Percentiles rank a stretch among this genome's conserved stretches.
phyloP scores from a whole-genome alignment of 2,797 vertebrate genomes.

The Margarornis squamiger region DNA sequence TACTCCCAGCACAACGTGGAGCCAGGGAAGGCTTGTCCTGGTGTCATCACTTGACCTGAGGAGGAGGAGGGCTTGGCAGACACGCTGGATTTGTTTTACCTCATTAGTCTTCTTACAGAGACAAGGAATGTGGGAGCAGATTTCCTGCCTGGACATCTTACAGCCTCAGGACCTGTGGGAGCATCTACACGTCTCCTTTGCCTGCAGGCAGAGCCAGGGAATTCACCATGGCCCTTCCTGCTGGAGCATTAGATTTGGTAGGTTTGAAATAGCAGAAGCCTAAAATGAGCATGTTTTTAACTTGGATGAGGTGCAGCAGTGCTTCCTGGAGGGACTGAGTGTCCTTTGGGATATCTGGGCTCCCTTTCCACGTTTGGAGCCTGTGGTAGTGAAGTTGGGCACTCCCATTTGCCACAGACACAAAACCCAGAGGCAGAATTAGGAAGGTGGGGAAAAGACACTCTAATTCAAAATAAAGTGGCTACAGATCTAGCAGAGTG shows the following conservation, averaged over 20 bases:
- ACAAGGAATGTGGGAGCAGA: background rate
- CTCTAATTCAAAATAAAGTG: background rate
- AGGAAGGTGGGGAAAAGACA: background rate
- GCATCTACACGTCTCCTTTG: background rate
- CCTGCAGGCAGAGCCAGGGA: background rate
- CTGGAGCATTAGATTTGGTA: background rate
- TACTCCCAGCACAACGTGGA: background rate
- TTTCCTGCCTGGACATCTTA: background rate
- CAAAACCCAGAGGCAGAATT: background rate
- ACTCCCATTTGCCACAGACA: background rate
- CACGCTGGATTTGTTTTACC: background rate
- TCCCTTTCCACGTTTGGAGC: rapidly evolving
- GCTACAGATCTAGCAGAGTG: background rate
- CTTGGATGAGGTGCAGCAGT: background rate
- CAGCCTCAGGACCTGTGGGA: background rate
- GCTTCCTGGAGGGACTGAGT: background rate
- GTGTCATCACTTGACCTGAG: background rate
- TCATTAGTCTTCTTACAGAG: background rate
- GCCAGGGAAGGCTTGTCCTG: rapidly evolving
- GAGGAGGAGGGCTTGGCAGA: background rate
- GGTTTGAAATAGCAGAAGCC: conserved; percentile 5
- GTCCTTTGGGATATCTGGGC: background rate
- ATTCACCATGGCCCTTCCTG: background rate
- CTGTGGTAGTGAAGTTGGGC: background rate
- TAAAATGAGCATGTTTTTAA: background rate